Evolutionary conservation across 2,797 vertebrate genomes (phyloP), one percentile per base, ranked within the genome.

Genomic region (Gouania willdenowi): DNA sequence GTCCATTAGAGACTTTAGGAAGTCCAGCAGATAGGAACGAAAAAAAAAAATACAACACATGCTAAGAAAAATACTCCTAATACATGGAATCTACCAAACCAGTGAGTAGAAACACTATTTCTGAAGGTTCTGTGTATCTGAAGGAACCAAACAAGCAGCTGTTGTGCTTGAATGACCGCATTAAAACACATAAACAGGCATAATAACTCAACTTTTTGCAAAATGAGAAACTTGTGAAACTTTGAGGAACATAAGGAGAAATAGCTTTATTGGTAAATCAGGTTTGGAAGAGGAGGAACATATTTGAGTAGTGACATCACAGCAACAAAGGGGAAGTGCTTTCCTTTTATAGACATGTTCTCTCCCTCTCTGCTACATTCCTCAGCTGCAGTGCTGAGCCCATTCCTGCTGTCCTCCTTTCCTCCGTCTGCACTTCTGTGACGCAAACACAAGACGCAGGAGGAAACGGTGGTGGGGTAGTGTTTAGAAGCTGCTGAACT

Each of bases 341-440:
- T 48, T 80, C 89, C 89, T 88, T 90, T 88, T 90, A 88, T 89
- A 87, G 89, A 58, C 82, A 84, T 76, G 75, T 86, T 83, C 71
- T 53, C 61, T 69, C 65, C 66, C 65, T 66, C 66, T 65, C 40
- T 18, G 60, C 58, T 64, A 75, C 85, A 90, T 89, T 89, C 86
- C 82, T 85, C 36, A 8, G 68, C 53, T 23, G 39, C 57, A 67
- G 58, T 48, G 46, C 56, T 50, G 41, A 30, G 22, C 45, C 21
- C 10, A 40, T 49, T 34, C 50, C 66, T 55, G 38, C 55, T 51
- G 51, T 27, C 47, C 54, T 51, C 47, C 53, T 18, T 8, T 9
- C 21, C 21, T 23, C 21, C 19, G 4, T 6, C 20, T 21, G 26
- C 66, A 33, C 51, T 57, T 24, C 46, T 39, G 48, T 84, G 78